Percentiles rank a stretch among this genome's conserved stretches.
Evolutionary conservation across 2,888 invertebrate genomes (phyloP).

Genomic region (Dendrolimus houi): DNA sequence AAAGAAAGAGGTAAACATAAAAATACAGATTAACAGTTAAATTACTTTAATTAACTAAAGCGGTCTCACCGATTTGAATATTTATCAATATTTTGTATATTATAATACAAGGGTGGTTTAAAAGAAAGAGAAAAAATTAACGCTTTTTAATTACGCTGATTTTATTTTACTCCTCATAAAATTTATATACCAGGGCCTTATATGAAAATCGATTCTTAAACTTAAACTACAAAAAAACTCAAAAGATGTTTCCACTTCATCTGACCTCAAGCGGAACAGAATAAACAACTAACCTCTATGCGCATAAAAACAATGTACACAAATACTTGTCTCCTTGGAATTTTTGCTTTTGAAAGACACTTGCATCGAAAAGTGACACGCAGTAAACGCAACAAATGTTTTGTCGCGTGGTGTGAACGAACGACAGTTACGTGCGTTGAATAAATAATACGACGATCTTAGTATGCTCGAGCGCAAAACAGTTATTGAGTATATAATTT

Average conservation of each 20-base stretch:
- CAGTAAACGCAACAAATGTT: conserved; percentile 26
- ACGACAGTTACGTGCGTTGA: conserved; percentile 30
- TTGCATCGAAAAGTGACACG: conserved; percentile 7
- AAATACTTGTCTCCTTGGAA: not conserved
- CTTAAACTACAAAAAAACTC: no score
- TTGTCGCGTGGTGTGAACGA: conserved; percentile 35
- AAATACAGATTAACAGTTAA: no score
- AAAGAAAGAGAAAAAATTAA: no score
- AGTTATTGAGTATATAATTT: conserved; percentile 6
- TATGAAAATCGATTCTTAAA: no score
- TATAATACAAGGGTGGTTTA: no score
- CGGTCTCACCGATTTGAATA: no score
- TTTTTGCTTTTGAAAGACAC: not conserved
- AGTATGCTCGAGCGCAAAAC: conserved; percentile 16
- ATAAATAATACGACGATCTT: conserved; percentile 29
- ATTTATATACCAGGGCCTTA: no score
- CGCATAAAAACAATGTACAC: not conserved
- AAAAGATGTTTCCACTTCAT: not conserved
- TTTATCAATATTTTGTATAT: no score
- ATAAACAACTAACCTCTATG: not conserved
- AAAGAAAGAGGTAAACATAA: no score
- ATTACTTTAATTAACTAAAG: no score
- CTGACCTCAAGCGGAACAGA: not conserved
- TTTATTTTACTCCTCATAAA: no score
- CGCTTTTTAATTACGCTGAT: no score